Conservation (phyloP, 2,888 invertebrate genomes). For the Oligia latruncula region DNA sequence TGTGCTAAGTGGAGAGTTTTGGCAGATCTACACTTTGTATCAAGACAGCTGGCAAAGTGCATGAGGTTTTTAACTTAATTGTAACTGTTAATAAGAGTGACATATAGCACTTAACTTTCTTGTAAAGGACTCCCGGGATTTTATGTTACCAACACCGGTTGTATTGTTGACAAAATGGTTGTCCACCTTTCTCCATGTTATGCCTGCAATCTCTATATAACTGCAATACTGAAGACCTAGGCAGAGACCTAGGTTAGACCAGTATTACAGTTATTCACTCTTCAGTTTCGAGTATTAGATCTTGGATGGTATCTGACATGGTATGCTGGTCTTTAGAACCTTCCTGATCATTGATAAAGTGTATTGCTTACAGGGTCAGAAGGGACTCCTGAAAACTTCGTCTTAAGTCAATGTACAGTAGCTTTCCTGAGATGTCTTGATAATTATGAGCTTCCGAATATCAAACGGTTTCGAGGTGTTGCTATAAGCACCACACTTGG, state of each 20-base stretch:
- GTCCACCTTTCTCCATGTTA: no score
- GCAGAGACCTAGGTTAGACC: no score
- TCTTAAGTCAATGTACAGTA: background rate
- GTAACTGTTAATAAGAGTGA: background rate
- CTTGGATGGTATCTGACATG: background rate
- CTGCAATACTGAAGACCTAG: background rate
- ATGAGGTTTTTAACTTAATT: background rate
- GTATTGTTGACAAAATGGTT: background rate
- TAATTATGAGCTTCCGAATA: slow-evolving; percentile 1
- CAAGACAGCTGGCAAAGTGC: background rate
- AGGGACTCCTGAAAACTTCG: background rate
- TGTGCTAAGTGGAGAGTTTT: slow-evolving; percentile 31
- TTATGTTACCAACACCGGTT: background rate
- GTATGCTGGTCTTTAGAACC: background rate
- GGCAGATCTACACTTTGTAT: background rate
- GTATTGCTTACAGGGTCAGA: background rate
- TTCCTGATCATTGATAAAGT: background rate
- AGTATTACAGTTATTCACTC: no score
- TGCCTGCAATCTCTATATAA: no score
- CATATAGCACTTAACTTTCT: background rate
- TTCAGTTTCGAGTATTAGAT: background rate
- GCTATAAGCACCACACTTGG: slow-evolving; percentile 6
- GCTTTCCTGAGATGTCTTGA: background rate
- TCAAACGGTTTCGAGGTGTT: slow-evolving; percentile 19
- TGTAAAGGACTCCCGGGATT: background rate